Evolutionary conservation across 2,113 vertebrate species (phyloP), one percentile per base, ranked within the genome.

Genomic region (Phylloscopus whistleri): DNA sequence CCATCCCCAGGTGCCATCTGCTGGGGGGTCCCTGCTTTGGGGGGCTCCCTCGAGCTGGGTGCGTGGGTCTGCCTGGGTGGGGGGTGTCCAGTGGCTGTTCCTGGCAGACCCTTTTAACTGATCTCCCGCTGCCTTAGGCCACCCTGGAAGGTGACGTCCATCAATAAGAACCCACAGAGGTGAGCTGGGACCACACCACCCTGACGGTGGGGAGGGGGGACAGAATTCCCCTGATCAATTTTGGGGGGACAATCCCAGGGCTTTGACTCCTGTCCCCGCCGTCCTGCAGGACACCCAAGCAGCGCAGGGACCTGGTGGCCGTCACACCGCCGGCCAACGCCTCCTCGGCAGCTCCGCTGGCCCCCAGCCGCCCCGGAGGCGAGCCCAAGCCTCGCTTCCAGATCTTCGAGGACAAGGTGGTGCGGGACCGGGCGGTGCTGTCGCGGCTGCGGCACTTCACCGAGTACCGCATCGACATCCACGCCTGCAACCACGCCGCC

Each of bases 381-480:
- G 68, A 94, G 3, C 59, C 82, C 44, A 92, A 94, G 26, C 72
- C 91, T 0, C 55, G 96, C 51, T 98, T 98, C 85, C 97, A 97
- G 92, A 97, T 98, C 90, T 98, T 97, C 0, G 98, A 98, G 93
- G 98, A 98, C 95, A 98, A 98, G 84, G 98, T 98, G 78, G 97
- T 98, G 21, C 96, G 97, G 0, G 98, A 98, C 68, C 94, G 98
- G 56, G 97, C 91, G 1, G 97, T 98, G 80, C 93, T 98, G 67
- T 95, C 97, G 0, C 95, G 89, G 64, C 96, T 98, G 84, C 97
- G 97, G 24, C 98, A 98, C 82, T 98, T 98, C 97, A 98, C 98
- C 0, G 98, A 98, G 78, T 98, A 98, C 51, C 97, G 98, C 30
- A 98, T 98, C 11, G 98, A 98, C 94, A 98, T 98, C 93, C 98